A percentile compares a stretch with the other conserved stretches of the same genome.
These are phyloP conservation scores for Metaphire vulgaris DNA, from an alignment of 1,140 invertebrate species.

Conservation along the genomic window DNA sequence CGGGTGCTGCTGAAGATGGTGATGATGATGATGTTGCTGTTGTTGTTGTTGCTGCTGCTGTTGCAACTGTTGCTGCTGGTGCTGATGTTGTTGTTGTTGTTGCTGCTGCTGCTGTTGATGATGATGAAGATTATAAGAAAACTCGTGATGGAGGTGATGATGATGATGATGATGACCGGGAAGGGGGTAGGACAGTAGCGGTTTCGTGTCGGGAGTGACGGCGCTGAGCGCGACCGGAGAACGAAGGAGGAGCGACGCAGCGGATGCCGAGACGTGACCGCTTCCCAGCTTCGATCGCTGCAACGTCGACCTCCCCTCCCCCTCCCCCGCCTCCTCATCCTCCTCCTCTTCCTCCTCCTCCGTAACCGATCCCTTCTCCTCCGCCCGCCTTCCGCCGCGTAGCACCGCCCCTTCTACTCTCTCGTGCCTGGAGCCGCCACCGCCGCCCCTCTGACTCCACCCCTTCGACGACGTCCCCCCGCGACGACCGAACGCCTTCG, in stretches of 20 bases:
- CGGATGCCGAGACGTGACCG: neutral
- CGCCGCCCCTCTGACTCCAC: neutral
- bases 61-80: neutral
- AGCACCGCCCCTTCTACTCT: too few species aligned
- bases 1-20: neutral
- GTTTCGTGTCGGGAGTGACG: neutral
- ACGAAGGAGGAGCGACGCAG: neutral
- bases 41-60: neutral
- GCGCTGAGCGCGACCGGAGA: neutral
- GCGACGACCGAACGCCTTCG: neutral
- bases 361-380: neutral
- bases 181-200: neutral
- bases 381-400: too few species aligned
- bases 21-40: neutral
- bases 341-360: too few species aligned
- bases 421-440: neutral
- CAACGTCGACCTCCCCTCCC: neutral
- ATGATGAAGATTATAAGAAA: too few species aligned
- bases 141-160: too few species aligned
- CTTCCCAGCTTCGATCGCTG: neutral
- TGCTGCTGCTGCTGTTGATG: neutral
- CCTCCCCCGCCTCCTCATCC: too few species aligned
- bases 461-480: neutral
- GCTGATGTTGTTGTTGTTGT: neutral
- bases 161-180: neutral